Percentiles rank a stretch among this genome's conserved stretches.
phyloP scores from a whole-genome alignment of 2,113 vertebrate species.

The Galeopterus variegatus region DNA sequence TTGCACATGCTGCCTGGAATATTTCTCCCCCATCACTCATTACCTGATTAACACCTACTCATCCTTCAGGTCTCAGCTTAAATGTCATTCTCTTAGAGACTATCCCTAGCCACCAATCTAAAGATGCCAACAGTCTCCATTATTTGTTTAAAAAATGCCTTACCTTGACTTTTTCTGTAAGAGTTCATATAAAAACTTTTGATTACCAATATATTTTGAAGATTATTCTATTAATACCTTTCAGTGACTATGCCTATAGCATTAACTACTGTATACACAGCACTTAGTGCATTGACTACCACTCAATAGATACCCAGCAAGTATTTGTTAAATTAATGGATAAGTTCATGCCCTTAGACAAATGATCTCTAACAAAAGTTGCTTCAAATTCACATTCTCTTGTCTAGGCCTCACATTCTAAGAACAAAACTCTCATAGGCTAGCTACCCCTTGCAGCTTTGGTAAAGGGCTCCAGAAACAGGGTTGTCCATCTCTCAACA shows the following conservation, averaged over 20 bases:
- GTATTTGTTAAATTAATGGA: background rate
- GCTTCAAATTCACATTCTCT: background rate
- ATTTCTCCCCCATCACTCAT: background rate
- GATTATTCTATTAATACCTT: constrained; percentile 3
- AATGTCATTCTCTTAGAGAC: background rate
- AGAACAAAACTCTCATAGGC: background rate
- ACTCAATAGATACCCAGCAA: background rate
- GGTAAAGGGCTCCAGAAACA: background rate
- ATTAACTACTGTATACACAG: background rate
- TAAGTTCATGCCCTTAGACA: background rate
- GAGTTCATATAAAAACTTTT: background rate
- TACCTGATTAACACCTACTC: background rate
- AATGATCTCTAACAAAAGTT: constrained; percentile 13
- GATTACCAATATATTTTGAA: constrained; percentile 34
- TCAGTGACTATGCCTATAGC: background rate
- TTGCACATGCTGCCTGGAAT: background rate
- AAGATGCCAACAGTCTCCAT: background rate
- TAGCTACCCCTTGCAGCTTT: background rate
- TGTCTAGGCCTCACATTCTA: background rate
- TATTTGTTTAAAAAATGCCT: background rate
- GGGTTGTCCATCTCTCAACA: background rate
- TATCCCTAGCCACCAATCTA: background rate
- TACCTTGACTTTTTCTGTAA: background rate
- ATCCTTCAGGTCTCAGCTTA: background rate
- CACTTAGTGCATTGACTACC: background rate